Base-by-base conservation (phyloP, 2,888 invertebrate genomes). In the Amitus sp. region DNA sequence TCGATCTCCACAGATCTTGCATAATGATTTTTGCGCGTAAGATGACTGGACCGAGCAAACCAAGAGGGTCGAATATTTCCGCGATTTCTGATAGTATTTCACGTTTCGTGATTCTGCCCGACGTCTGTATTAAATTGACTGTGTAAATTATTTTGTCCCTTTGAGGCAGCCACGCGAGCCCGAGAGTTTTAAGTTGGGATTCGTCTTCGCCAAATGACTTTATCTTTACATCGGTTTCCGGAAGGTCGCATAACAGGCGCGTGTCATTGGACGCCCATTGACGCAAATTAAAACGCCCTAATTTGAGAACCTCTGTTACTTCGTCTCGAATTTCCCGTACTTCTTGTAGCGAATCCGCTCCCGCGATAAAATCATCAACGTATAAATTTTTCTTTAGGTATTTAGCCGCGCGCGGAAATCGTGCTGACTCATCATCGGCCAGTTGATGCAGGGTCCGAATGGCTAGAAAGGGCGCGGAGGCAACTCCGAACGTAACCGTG, bases 31-130 rank as follows among this genome's bases (percentile, higher is more conserved):
- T 67, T 0, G 64, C 68, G 4, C 18, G 15, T 0, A 66, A 23
- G 1, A 66, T 50, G 6, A 68, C 48, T 2, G 67, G 66, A 28
- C 56, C 53, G 0, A 67, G 23, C 30, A 70, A 47, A 1, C 68
- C 65, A 6, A 67, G 49, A 3, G 39, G 39, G 15, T 39, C 39
- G 15, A 39, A 39, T 7, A 39, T 39, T 2, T 15, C 6, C 7
- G 15, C 18, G 39, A 47, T 47, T 37, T 43, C 3, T 1, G 53
- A 28, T 5, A 47, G 30, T 19, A 48, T 48, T 1, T n/a, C 18
- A 4, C 49, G 18, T 43, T 60, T 48, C 1, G 53, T 49, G 7
- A 49, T n/a, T n/a, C n/a, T n/a, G n/a, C n/a, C 12, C 30, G 6
- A 2, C n/a, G 30, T n/a, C 30, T 10, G 2, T 6, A 10, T 9